Conservation (phyloP, 1,140 invertebrate genomes). For the Pollicipes pollicipes region DNA sequence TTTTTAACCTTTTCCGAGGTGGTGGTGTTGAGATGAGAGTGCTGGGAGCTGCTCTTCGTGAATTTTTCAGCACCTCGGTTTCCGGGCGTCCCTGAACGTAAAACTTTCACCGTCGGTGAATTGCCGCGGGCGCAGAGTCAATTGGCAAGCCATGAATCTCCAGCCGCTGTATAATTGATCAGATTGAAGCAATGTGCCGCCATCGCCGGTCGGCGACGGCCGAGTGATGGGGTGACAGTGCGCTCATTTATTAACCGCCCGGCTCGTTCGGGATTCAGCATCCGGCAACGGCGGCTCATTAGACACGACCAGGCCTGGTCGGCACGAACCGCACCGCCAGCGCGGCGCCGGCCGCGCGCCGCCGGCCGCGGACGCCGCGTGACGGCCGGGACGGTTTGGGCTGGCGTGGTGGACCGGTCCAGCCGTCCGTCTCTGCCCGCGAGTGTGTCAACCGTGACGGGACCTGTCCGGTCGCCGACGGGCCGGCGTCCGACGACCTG, state of each 20-base stretch:
- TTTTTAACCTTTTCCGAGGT: slow-evolving; percentile 2
- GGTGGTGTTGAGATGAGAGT: background rate
- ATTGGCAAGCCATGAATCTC: slow-evolving; percentile 1
- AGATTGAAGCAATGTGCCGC: background rate
- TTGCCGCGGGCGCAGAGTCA: background rate
- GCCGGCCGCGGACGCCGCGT: no score
- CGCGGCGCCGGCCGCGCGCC: no score
- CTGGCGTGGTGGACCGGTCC: no score
- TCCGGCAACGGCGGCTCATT: background rate
- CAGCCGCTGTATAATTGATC: background rate
- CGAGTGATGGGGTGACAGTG: background rate
- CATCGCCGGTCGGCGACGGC: no score
- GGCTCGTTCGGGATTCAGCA: background rate
- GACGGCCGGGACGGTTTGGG: no score
- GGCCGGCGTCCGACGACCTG: no score
- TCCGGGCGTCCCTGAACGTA: background rate
- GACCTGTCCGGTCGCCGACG: no score
- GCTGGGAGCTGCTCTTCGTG: background rate
- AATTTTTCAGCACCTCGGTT: background rate
- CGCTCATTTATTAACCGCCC: background rate
- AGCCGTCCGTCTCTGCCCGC: no score
- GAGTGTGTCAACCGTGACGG: no score
- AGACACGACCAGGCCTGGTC: no score
- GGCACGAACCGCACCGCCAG: no score
- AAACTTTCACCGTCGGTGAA: background rate